Conservation (phyloP, 1,140 invertebrate species). For the Agrypnia vestita region DNA sequence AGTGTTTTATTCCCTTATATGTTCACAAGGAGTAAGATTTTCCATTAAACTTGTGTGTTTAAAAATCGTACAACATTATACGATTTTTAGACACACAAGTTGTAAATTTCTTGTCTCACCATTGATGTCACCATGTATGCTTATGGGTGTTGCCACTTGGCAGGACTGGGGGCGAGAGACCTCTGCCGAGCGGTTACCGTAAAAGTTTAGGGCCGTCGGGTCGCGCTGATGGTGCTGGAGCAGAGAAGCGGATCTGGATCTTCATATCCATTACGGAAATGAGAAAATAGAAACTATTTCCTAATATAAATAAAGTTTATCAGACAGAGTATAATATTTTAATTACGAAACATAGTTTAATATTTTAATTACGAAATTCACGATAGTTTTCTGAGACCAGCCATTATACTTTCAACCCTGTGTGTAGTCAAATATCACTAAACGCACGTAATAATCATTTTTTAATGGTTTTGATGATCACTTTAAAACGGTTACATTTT, state of each 20-base stretch:
- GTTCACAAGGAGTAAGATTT: neutral
- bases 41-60: constrained; percentile 1
- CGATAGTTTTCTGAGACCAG: too few relatives aligned
- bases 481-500: too few relatives aligned
- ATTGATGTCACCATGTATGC: constrained; percentile 2
- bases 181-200: constrained; percentile 7
- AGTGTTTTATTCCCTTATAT: neutral
- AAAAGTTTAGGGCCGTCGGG: constrained; percentile 47
- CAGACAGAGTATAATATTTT: too few relatives aligned
- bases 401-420: too few relatives aligned
- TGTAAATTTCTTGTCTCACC: neutral
- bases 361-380: too few relatives aligned
- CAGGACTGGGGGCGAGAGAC: neutral
- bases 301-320: too few relatives aligned
- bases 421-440: too few relatives aligned
- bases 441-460: too few relatives aligned
- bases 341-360: too few relatives aligned
- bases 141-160: constrained; percentile 9
- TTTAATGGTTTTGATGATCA: too few relatives aligned
- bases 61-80: neutral
- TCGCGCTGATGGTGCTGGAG: constrained; percentile 43
- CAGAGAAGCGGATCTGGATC: neutral
- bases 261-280: neutral
- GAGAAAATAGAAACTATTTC: neutral
- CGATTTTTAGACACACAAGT: too few relatives aligned